Conservation (phyloP, 2,888 invertebrate genomes). For the Eilema caniola region DNA sequence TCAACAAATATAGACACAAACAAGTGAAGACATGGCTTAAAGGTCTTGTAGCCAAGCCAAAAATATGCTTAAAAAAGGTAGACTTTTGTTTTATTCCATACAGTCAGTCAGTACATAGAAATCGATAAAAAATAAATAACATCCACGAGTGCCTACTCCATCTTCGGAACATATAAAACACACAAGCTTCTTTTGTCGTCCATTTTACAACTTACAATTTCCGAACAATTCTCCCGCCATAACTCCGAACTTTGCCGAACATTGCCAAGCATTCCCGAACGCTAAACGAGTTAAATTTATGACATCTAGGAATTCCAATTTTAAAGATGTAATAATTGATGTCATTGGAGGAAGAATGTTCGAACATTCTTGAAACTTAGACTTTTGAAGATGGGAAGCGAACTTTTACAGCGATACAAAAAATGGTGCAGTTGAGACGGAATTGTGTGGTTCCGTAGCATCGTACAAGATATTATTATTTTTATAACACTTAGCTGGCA, state of each 20-base stretch:
- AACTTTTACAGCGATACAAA: not conserved
- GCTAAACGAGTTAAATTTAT: conserved; percentile 17
- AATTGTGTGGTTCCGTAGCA: too few species aligned
- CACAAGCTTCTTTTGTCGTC: not conserved
- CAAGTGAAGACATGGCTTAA: too few species aligned
- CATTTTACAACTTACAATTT: conserved; percentile 7
- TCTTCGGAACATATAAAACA: not conserved
- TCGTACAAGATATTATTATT: too few species aligned
- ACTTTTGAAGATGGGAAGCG: not conserved
- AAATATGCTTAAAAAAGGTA: too few species aligned
- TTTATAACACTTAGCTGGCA: too few species aligned
- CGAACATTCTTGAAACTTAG: not conserved
- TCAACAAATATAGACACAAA: too few species aligned
- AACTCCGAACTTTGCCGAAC: conserved; percentile 19
- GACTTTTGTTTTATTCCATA: too few species aligned
- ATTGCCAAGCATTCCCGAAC: conserved; percentile 13
- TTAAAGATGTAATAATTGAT: conserved; percentile 19
- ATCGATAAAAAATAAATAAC: too few species aligned
- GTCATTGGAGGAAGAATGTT: conserved; percentile 13
- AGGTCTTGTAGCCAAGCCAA: too few species aligned
- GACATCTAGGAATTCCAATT: conserved; percentile 21
- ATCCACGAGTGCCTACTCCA: not conserved
- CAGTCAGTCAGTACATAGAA: too few species aligned
- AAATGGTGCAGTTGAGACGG: not conserved
- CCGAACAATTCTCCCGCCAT: conserved; percentile 13